These are phyloP conservation scores for Saguinus imperator DNA, from an alignment of 2,113 vertebrate genomes.

Conservation along the genomic window DNA sequence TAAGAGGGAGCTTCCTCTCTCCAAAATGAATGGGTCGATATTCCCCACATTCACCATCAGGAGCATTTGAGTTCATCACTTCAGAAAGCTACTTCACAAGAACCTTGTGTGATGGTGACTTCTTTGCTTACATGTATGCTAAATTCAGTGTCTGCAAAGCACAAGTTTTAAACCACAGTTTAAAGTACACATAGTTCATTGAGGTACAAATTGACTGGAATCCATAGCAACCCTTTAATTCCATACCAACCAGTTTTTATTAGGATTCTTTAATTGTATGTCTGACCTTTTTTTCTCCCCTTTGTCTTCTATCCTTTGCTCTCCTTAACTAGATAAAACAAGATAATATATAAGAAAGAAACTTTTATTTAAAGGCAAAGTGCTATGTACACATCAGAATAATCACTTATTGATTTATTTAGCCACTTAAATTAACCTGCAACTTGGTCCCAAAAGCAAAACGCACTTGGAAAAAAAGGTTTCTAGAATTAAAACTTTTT, in stretches of 20 bases:
- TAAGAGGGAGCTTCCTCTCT: neutral
- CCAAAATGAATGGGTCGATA: too few species aligned
- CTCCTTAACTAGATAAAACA: neutral
- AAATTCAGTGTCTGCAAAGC: neutral
- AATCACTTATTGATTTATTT: slow-evolving; percentile 21
- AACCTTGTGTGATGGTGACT: neutral
- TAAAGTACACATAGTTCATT: neutral
- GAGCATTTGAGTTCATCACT: neutral
- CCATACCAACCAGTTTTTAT: neutral
- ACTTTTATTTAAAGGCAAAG: slow-evolving; percentile 4
- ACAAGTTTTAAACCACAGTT: neutral
- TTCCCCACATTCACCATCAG: neutral
- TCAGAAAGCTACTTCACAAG: neutral
- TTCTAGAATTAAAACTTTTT: neutral
- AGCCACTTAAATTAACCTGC: neutral
- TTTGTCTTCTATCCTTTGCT: neutral
- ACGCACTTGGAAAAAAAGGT: neutral
- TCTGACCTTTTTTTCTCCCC: neutral
- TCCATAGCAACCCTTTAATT: neutral
- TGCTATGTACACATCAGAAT: neutral
- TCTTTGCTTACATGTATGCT: slow-evolving; percentile 5
- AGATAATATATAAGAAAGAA: neutral
- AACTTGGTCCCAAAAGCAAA: neutral
- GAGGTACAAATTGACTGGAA: neutral
- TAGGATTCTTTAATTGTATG: neutral